A percentile compares a stretch with the other conserved stretches of the same genome.
Conservation (phyloP, 2,888 invertebrate species). For the Calephelis perditalis region DNA sequence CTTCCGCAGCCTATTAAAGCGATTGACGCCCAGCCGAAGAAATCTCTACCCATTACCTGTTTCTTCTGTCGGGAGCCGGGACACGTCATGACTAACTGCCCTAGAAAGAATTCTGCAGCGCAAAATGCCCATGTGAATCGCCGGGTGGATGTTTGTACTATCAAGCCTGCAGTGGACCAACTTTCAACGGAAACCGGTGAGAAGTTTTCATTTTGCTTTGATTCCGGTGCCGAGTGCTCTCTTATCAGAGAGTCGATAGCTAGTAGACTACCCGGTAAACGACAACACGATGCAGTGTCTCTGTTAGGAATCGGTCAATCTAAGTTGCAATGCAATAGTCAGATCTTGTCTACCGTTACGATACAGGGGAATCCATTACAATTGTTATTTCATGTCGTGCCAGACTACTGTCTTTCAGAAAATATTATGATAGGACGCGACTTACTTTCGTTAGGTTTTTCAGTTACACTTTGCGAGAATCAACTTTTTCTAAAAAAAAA, state of each 20-base stretch:
- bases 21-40: too few species aligned
- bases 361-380: constrained; percentile 16
- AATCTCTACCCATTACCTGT: too few species aligned
- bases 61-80: too few species aligned
- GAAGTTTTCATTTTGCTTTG: constrained; percentile 28
- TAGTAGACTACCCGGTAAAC: constrained; percentile 23
- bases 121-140: constrained; percentile 1
- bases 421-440: background rate
- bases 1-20: too few species aligned
- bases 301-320: constrained; percentile 19
- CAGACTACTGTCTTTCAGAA: background rate
- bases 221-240: constrained; percentile 32
- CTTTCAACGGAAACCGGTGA: constrained; percentile 24
- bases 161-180: background rate
- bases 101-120: background rate
- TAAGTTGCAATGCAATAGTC: constrained; percentile 24
- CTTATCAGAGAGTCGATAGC: constrained; percentile 25
- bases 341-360: constrained; percentile 13
- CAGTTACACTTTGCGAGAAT: background rate
- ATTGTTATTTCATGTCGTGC: constrained; percentile 11
- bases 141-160: constrained; percentile 8
- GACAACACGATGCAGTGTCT: constrained; percentile 15
- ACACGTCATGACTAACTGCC: background rate
- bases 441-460: background rate
- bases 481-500: background rate